Conservation (phyloP, 2,888 invertebrate genomes). For the Exephanes ischioxanthus region DNA sequence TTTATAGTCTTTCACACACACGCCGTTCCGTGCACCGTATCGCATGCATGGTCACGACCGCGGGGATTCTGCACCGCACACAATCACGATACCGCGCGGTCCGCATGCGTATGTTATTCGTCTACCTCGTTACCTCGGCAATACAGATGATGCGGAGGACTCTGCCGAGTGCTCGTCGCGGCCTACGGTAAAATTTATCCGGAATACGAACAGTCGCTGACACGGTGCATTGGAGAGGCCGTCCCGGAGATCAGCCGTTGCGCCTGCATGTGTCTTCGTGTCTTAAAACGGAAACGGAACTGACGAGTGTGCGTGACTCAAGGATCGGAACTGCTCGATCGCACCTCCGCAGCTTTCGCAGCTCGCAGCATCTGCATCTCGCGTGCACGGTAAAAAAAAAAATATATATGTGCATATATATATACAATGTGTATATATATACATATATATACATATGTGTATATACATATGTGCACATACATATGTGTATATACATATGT, state of each 20-base stretch:
- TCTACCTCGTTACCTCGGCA: too few species aligned
- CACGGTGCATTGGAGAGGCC: not conserved
- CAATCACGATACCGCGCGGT: not conserved
- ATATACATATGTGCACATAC: too few species aligned
- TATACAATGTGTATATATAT: too few species aligned
- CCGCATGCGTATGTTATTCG: not conserved
- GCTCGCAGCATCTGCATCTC: conserved; percentile 36
- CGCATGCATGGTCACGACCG: not conserved
- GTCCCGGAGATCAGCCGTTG: not conserved
- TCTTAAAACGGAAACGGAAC: conserved; percentile 7
- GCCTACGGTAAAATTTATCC: not conserved
- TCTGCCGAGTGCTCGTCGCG: not conserved
- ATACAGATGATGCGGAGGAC: not conserved
- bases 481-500: too few species aligned
- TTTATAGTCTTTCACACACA: not conserved
- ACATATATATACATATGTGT: too few species aligned
- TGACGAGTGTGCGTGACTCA: conserved; percentile 4
- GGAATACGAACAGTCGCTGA: not conserved
- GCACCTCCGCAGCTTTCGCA: conserved; percentile 13
- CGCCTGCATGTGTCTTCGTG: not conserved
- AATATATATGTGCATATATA: not conserved
- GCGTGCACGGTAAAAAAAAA: conserved; percentile 33
- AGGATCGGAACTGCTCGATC: too few species aligned
- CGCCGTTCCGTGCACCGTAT: not conserved
- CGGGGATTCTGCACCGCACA: not conserved